Conservation (phyloP, 2,888 invertebrate species). For the Lasius platythorax region DNA sequence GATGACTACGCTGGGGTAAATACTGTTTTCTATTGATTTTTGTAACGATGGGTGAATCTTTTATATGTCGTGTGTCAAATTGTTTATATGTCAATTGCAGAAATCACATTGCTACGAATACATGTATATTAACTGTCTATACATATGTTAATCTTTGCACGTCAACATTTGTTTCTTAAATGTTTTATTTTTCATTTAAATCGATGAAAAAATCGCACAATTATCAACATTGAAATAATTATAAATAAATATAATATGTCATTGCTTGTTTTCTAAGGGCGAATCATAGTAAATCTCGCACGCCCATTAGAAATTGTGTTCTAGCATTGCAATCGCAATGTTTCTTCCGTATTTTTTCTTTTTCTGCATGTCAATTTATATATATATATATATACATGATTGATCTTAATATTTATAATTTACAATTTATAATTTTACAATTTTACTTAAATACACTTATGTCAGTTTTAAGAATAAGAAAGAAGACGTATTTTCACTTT, state of each 20-base stretch:
- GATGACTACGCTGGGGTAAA: slow-evolving; percentile 99
- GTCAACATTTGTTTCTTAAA: background rate
- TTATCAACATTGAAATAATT: background rate
- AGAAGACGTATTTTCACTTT: background rate
- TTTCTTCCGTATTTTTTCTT: background rate
- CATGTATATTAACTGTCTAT: background rate
- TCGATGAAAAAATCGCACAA: background rate
- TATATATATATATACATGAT: background rate
- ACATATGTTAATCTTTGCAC: background rate
- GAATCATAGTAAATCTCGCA: slow-evolving; percentile 16
- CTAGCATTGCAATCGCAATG: background rate
- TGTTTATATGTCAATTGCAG: background rate
- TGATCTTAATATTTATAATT: background rate
- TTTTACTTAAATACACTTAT: background rate
- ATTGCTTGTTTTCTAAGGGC: slow-evolving; percentile 9
- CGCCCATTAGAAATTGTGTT: background rate
- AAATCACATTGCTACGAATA: background rate
- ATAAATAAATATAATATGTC: background rate
- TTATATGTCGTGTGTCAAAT: background rate
- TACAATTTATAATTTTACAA: background rate
- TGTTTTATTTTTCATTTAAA: background rate
- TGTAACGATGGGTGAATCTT: background rate
- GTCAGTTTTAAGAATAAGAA: background rate
- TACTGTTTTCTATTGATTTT: slow-evolving; percentile 77
- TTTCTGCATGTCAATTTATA: background rate